Evolutionary conservation across 2,113 vertebrate genomes (phyloP).

Genomic region (Hipposideros armiger): DNA sequence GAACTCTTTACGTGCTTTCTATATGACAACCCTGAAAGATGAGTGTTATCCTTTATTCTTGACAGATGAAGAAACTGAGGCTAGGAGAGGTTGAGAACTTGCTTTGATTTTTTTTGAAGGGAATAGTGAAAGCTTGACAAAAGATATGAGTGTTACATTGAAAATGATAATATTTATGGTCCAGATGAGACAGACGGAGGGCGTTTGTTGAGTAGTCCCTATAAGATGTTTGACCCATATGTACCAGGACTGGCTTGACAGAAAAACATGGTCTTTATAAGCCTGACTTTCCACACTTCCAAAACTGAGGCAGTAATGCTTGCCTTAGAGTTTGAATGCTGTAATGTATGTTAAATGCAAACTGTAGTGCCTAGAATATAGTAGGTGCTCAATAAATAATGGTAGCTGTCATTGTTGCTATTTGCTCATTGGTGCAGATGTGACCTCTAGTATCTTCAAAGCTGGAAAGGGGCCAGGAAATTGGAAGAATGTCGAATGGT

Average conservation of each 20-base stretch:
- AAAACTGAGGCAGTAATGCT: neutral
- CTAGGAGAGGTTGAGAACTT: slow-evolving; percentile 6
- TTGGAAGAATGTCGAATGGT: neutral
- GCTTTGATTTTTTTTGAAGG: neutral
- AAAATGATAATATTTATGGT: neutral
- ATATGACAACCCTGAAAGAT: neutral
- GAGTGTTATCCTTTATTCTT: neutral
- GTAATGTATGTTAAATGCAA: neutral
- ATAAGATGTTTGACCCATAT: neutral
- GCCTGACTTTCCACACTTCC: neutral
- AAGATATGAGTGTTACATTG: neutral
- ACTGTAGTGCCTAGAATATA: neutral
- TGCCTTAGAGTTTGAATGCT: neutral
- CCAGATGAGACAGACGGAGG: neutral
- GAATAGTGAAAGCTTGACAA: neutral
- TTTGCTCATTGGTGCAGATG: neutral
- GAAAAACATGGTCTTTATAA: neutral
- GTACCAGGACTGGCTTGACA: neutral
- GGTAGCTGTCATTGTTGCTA: neutral
- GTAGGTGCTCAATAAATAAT: neutral
- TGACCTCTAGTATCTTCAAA: neutral
- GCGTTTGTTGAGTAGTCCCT: neutral
- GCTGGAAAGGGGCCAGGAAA: neutral
- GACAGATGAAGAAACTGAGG: neutral
- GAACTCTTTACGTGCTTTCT: neutral